Evolutionary conservation across 2,888 invertebrate species (phyloP), one percentile per base, ranked within the genome.

Genomic region (Drosophila paranaensis): DNA sequence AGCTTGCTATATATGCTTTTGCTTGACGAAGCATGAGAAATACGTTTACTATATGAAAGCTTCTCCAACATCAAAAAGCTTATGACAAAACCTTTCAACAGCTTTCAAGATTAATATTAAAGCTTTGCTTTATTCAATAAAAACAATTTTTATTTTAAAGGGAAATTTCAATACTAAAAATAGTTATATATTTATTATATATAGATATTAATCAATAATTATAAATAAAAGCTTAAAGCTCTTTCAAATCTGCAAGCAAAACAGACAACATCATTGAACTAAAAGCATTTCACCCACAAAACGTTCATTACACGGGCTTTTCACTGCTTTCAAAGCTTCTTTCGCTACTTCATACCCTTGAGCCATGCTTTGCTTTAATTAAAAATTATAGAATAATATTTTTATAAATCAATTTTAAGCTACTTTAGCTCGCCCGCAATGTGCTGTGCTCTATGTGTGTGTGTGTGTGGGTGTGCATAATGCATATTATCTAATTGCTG

Each of bases 401-500:
- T 53, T 53, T 39, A 9, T 25, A 53, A 53, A 27, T 53, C 30
- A 16, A 20, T 54, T 54, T 40, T 40, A 54, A 54, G 35, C 30
- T 16, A 8, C 27, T 54, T 54, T 54, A 14, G 40, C 11, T 30
- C 27, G n/a, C 2, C 11, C 27, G 11, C 37, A 51, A 20, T 51
- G 33, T 4, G 13, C 27, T 13, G 13, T 6, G 50, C 33, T 35
- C 3, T 14, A 10, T 8, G 33, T 33, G 6, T 16, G 10, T 9
- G 4, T n/a, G 0, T 51, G 4, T 35, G 4, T 20, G 13, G 13
- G 51, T 14, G 9, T 53, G 20, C 16, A 50, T 53, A 37, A 27
- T 16, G 42, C 48, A 42, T 42, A 43, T 40, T 40, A 58, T 61
- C 46, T 37, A 40, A 57, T 65, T 63, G 51, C 30, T 45, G 58